Evolutionary conservation across 2,888 invertebrate genomes (phyloP).

Genomic region (Empis livida): DNA sequence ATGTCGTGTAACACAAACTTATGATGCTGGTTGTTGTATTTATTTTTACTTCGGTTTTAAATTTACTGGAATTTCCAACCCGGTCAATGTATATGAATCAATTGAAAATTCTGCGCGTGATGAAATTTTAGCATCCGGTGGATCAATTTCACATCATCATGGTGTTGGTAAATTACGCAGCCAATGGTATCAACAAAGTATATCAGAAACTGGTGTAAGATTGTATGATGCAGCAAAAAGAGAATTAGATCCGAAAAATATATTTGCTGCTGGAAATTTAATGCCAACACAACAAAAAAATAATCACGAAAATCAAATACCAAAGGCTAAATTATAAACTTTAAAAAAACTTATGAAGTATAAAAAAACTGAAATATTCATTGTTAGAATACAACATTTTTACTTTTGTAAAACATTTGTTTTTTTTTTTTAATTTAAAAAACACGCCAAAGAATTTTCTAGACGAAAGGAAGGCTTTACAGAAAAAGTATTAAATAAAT

Average conservation of each 20-base stretch:
- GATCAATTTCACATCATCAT: conserved; percentile 91
- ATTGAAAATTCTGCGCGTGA: conserved; percentile 82
- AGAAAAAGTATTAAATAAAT: too few relatives aligned
- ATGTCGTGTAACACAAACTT: conserved; percentile 87
- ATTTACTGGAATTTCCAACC: conserved; percentile 46
- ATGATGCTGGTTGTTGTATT: conserved; percentile 93
- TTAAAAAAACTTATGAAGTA: too few relatives aligned
- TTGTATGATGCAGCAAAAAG: conserved; percentile 71
- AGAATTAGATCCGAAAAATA: conserved; percentile 85
- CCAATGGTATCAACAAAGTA: conserved; percentile 73
- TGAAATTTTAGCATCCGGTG: conserved; percentile 71
- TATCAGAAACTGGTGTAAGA: conserved; percentile 67
- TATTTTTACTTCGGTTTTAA: conserved; percentile 90
- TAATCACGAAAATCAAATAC: too few relatives aligned
- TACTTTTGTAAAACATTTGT: too few relatives aligned
- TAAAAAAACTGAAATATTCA: too few relatives aligned
- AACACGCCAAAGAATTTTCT: too few relatives aligned
- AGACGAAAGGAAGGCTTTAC: too few relatives aligned
- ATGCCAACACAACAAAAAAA: conserved; percentile 12
- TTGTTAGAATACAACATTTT: too few relatives aligned
- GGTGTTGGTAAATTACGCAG: conserved; percentile 89
- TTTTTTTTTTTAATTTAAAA: too few relatives aligned
- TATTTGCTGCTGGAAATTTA: conserved; percentile 83
- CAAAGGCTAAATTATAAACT: too few relatives aligned
- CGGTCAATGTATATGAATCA: conserved; percentile 67